These are phyloP conservation scores for Melipona beecheii DNA, from an alignment of 2,888 invertebrate genomes.

Conservation along the genomic window DNA sequence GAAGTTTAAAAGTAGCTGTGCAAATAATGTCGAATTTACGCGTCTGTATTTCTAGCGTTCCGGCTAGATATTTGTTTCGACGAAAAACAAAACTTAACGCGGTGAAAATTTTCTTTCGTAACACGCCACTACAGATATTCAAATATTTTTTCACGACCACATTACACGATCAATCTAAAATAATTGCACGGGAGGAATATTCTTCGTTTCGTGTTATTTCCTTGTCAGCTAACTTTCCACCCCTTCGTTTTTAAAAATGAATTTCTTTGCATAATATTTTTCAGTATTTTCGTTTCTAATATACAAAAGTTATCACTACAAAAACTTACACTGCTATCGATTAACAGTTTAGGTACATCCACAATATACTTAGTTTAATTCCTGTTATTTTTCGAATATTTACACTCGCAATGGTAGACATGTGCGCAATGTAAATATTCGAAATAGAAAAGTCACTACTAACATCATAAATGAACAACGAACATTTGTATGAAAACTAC, in stretches of 20 bases:
- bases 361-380: too few species aligned
- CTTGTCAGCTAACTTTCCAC: background rate
- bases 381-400: too few species aligned
- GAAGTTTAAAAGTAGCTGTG: background rate
- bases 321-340: too few species aligned
- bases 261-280: too few species aligned
- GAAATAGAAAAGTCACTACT: too few species aligned
- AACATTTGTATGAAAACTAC: too few species aligned
- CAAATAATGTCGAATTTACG: background rate
- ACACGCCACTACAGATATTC: background rate
- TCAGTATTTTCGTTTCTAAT: too few species aligned
- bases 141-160: background rate
- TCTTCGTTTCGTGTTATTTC: background rate
- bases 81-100: background rate
- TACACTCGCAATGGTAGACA: too few species aligned
- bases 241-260: background rate
- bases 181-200: background rate
- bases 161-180: constrained; percentile 2
- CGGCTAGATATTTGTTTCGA: background rate
- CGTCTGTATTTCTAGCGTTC: background rate
- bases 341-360: too few species aligned
- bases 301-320: too few species aligned
- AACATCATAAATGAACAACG: too few species aligned
- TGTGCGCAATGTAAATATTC: too few species aligned
- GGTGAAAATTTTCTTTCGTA: background rate